A percentile compares a stretch with the other conserved stretches of the same genome.
Evolutionary conservation across 1,140 invertebrate genomes (phyloP).

Genomic region (Drepana arcuata): DNA sequence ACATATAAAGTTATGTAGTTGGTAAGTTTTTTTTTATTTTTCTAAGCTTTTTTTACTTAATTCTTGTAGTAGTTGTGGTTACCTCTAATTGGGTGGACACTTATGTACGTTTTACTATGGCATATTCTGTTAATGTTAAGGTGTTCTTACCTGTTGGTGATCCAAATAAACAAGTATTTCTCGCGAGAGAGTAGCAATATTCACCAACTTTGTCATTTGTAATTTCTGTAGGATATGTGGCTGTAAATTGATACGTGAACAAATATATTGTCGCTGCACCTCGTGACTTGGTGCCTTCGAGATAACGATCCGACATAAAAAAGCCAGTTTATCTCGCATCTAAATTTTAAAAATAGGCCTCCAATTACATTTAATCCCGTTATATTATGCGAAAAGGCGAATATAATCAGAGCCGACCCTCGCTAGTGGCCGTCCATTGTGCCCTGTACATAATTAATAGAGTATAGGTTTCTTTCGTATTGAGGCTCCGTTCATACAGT

Average conservation of each 20-base stretch:
- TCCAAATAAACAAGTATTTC: not conserved
- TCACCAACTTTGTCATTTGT: not conserved
- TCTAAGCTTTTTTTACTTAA: no score
- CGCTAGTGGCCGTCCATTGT: no score
- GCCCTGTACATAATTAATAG: no score
- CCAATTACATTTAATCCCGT: slow-evolving; percentile 30
- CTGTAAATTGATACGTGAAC: not conserved
- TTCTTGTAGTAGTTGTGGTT: no score
- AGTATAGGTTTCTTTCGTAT: no score
- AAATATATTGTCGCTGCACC: not conserved
- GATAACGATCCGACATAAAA: slow-evolving; percentile 32
- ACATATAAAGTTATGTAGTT: no score
- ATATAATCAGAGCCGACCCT: no score
- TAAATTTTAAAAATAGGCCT: slow-evolving; percentile 28
- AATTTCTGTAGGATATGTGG: not conserved
- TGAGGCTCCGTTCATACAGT: no score
- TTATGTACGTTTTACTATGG: no score
- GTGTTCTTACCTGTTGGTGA: not conserved
- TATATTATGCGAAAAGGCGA: no score
- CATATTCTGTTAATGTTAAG: no score
- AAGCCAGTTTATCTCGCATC: slow-evolving; percentile 25
- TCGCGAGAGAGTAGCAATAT: not conserved
- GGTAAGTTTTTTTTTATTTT: not conserved
- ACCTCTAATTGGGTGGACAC: no score
- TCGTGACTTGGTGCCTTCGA: not conserved